Base-by-base conservation (phyloP, 1,140 invertebrate species). In the Rhopalosiphum padi region DNA sequence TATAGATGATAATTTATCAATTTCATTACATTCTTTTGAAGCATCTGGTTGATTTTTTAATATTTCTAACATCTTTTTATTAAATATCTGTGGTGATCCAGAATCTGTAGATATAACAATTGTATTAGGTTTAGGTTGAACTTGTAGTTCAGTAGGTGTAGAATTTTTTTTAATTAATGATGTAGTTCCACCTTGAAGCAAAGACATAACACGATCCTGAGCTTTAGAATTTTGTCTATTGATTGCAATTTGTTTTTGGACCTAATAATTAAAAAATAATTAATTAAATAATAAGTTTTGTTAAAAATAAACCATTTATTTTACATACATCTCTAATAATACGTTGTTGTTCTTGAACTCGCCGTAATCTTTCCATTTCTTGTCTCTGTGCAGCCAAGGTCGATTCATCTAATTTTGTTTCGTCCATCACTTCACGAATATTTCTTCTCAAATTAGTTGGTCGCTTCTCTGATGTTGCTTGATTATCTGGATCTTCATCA, bases 361-460 rank as follows among this genome's bases (percentile, higher is more conserved):
- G 96, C 30, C 97, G 96, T 89, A 98, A 95, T 95, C 99, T 96
- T 95, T 99, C 98, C 94, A 97, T 97, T 95, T 99, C 99, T 95
- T 99, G 98, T 55, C 98, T 96, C 95, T 99, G 98, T 6, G 99
- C 99, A 43, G 97, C 97, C n/a, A 99, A 95, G 15, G 98, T 99
- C 21, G 98, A 97, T 94, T 98, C 97, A 95, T 99, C 98, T 87
- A 99, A 95, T 94, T 99, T 98, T 91, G 97, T 97, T 94, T 99
- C 98, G 95, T 98, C 97, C 96, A 99, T 97, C 2, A 99, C 98
- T 95, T 99, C 98, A 82, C 98, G 96, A 94, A 98, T 98, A 94
- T 98, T 98, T 93, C 97, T 96, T 37, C 98, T 96, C 94, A 98
- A 96, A 95, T 97, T 97, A 41, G 97, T 95, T 92, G 96, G 95